Evolutionary conservation across 2,113 vertebrate genomes (phyloP).

Genomic region (Corydoras sp.): DNA sequence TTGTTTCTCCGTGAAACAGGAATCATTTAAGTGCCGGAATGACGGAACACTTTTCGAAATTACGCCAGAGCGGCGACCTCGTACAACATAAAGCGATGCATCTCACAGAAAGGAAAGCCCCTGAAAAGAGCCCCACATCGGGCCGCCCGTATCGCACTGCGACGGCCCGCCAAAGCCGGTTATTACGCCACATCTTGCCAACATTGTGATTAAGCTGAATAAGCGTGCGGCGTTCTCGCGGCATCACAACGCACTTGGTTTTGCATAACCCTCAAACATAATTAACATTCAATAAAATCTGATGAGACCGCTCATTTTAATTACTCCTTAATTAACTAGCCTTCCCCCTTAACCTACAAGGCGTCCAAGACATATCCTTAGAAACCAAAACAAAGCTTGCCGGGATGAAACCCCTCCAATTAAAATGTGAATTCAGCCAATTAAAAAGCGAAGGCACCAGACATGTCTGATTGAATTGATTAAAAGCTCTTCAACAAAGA

Average conservation of each 20-base stretch:
- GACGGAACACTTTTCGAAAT: no score
- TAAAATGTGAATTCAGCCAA: conserved; percentile 15
- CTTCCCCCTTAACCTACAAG: neutral
- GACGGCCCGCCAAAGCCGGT: neutral
- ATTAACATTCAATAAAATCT: conserved; percentile 20
- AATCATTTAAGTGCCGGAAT: no score
- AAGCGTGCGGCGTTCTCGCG: neutral
- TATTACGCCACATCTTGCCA: neutral
- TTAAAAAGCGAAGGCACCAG: conserved; percentile 16
- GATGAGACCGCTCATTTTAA: conserved; percentile 12
- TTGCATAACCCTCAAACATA: conserved; percentile 8
- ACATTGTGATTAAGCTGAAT: conserved; percentile 1
- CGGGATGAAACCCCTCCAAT: conserved; percentile 6
- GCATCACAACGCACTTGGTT: neutral
- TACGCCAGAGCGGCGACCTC: no score
- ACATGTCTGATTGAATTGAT: neutral
- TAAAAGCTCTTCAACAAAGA: neutral
- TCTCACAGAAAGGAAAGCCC: no score
- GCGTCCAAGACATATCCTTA: conserved; percentile 4
- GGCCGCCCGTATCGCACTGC: no score
- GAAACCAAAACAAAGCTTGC: conserved; percentile 4
- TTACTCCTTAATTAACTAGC: conserved; percentile 12
- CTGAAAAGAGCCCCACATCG: no score
- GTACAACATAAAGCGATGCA: no score
- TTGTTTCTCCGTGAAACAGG: no score